Conservation (phyloP, 2,113 vertebrate genomes). For the Engraulis encrasicolus region DNA sequence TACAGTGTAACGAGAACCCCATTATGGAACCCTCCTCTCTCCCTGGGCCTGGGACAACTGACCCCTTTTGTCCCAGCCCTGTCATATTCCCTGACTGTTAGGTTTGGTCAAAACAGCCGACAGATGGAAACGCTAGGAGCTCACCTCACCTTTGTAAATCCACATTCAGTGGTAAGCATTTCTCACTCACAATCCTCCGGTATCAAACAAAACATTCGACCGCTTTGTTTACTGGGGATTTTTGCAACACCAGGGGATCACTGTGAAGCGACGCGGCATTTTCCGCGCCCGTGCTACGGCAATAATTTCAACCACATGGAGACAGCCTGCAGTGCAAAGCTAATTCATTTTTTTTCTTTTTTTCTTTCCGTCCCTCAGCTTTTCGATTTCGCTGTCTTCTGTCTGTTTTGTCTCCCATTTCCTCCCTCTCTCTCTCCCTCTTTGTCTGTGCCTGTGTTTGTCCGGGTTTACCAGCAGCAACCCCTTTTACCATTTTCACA, state of each 20-base stretch:
- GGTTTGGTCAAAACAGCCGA: neutral
- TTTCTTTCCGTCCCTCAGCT: neutral
- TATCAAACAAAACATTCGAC: neutral
- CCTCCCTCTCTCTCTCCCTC: neutral
- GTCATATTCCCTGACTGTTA: too few relatives aligned
- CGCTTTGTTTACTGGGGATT: slow-evolving; percentile 14
- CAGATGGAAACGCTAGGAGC: neutral
- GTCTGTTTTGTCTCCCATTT: neutral
- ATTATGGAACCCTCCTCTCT: too few relatives aligned
- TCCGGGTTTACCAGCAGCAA: neutral
- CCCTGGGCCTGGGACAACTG: too few relatives aligned
- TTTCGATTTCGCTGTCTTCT: neutral
- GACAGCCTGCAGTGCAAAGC: slow-evolving; percentile 1
- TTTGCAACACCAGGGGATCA: slow-evolving; percentile 11
- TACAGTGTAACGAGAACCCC: too few relatives aligned
- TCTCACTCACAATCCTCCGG: neutral
- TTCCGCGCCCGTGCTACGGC: neutral
- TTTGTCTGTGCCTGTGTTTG: neutral
- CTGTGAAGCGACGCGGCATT: neutral
- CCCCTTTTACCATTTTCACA: neutral
- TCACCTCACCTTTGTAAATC: neutral
- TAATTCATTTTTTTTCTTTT: too few relatives aligned
- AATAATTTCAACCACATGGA: neutral
- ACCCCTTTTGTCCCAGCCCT: too few relatives aligned
- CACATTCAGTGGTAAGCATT: slow-evolving; percentile 17